Conservation (phyloP, 2,797 vertebrate species). For the Gymnoscopelus braueri region DNA sequence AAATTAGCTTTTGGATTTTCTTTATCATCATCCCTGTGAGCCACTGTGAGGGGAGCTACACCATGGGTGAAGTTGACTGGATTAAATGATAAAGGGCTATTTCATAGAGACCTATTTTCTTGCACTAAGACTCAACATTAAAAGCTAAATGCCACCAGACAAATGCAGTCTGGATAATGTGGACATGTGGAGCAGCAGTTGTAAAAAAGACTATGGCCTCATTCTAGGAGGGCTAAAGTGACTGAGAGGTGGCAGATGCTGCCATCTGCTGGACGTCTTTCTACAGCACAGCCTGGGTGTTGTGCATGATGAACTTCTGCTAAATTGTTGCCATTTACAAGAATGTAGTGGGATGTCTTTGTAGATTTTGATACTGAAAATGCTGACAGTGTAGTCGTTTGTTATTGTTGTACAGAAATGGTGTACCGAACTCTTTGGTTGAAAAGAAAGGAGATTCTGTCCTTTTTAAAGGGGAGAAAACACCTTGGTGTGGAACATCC, state of each 20-base stretch:
- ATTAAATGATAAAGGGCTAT: slow-evolving; percentile 43
- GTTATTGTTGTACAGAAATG: slow-evolving; percentile 8
- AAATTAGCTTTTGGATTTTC: too few species aligned
- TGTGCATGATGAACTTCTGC: not conserved
- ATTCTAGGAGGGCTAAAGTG: too few species aligned
- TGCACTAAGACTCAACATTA: not conserved
- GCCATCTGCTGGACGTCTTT: slow-evolving; percentile 17
- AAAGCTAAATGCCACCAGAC: not conserved
- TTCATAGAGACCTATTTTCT: not conserved
- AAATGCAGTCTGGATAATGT: not conserved
- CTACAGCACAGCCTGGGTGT: slow-evolving; percentile 16
- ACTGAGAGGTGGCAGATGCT: not conserved
- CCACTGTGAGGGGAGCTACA: slow-evolving; percentile 5
- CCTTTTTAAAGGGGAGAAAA: not conserved
- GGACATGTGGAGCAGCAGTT: not conserved
- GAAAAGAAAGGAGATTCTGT: not conserved
- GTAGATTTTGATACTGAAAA: slow-evolving; percentile 60
- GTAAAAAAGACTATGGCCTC: too few species aligned
- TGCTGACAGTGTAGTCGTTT: slow-evolving; percentile 30
- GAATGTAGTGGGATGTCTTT: slow-evolving; percentile 43
- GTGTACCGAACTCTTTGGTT: slow-evolving; percentile 5
- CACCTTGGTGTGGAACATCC: too few species aligned
- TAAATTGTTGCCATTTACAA: slow-evolving; percentile 32
- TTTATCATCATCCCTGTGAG: not conserved
- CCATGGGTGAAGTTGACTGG: not conserved